Conservation (phyloP, 2,888 invertebrate species). For the Syrista parreyssii region DNA sequence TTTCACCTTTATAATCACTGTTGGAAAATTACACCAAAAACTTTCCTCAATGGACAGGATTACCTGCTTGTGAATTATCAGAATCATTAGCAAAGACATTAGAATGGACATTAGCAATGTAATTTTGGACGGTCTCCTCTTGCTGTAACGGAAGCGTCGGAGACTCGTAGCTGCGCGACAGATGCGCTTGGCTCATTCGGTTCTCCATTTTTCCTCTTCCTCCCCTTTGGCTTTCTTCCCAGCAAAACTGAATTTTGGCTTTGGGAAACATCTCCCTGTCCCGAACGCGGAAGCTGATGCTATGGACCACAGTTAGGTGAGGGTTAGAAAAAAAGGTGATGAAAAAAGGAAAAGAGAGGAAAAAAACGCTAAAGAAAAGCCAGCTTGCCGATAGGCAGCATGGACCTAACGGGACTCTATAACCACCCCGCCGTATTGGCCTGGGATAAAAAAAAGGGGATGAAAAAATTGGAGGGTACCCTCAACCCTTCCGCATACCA, state of each 20-base stretch:
- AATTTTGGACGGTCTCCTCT: background rate
- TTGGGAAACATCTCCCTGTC: constrained; percentile 7
- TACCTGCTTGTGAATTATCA: background rate
- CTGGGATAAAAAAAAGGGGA: constrained; percentile 11
- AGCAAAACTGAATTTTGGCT: constrained; percentile 1
- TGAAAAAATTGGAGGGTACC: constrained; percentile 32
- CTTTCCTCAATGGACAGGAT: background rate
- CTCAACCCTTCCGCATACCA: constrained; percentile 53
- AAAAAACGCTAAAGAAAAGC: constrained; percentile 17
- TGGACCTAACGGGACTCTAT: constrained; percentile 45
- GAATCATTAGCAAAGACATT: background rate
- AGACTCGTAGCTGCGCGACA: background rate
- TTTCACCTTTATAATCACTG: background rate
- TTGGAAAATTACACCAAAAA: background rate
- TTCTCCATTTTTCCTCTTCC: background rate
- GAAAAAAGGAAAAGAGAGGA: constrained; percentile 24
- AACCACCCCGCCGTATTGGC: constrained; percentile 36
- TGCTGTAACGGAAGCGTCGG: background rate
- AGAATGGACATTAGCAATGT: background rate
- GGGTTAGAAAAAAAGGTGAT: constrained; percentile 24
- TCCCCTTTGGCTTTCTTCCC: background rate
- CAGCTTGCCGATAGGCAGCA: constrained; percentile 26
- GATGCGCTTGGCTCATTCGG: background rate
- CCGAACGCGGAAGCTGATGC: constrained; percentile 50
- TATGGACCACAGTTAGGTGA: constrained; percentile 48